These are phyloP conservation scores for Pteropus rufus DNA, from an alignment of 2,797 vertebrate species.

Conservation along the genomic window DNA sequence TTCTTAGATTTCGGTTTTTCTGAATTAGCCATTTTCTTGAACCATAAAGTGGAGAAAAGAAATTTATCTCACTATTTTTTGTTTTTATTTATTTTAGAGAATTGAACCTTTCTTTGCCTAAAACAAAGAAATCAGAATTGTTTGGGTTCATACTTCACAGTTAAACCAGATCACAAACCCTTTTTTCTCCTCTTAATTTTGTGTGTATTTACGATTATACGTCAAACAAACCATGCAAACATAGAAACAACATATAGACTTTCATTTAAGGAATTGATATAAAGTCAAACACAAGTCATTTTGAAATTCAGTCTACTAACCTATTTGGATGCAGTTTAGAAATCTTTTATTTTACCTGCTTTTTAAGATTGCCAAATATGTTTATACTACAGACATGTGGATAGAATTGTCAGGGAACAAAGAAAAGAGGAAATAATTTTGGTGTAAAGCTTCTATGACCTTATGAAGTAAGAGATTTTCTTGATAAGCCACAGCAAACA, in stretches of 20 bases:
- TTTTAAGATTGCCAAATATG: background rate
- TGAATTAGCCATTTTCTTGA: background rate
- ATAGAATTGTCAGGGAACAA: background rate
- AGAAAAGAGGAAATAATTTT: background rate
- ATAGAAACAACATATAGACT: background rate
- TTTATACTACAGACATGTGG: background rate
- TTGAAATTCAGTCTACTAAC: background rate
- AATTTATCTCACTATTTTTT: background rate
- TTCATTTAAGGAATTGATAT: background rate
- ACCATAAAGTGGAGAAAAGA: background rate
- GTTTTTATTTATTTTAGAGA: background rate
- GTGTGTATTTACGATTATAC: background rate
- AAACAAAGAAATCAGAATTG: slow-evolving; percentile 29
- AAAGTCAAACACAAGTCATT: background rate
- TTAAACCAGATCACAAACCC: background rate
- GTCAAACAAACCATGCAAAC: background rate
- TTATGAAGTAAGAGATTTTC: background rate
- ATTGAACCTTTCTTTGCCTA: background rate
- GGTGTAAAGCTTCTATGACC: background rate
- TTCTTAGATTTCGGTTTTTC: background rate
- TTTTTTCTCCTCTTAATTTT: background rate
- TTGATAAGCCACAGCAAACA: background rate
- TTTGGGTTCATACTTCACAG: slow-evolving; percentile 8
- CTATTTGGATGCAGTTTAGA: slow-evolving; percentile 23
- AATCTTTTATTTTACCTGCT: background rate